These are phyloP conservation scores for Sciurus vulgaris DNA, from an alignment of 2,797 vertebrate species.

Conservation along the genomic window DNA sequence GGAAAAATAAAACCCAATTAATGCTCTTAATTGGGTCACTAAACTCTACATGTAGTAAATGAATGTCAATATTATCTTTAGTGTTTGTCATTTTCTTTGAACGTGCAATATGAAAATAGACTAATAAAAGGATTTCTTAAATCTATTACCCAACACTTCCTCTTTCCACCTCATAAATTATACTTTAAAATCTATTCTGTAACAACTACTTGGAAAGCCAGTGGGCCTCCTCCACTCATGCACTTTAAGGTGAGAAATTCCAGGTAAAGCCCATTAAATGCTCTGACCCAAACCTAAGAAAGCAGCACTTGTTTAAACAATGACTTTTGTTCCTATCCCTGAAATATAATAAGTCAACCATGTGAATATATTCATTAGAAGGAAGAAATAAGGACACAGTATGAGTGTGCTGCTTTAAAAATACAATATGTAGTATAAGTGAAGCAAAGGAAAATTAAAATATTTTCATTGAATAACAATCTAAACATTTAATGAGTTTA, in stretches of 20 bases:
- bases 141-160: conserved; percentile 6
- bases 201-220: conserved; percentile 50
- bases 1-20: background rate
- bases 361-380: background rate
- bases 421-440: conserved; percentile 29
- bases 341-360: conserved; percentile 50
- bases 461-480: conserved; percentile 59
- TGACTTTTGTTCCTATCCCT: conserved; percentile 33
- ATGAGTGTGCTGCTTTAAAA: background rate
- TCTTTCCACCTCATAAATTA: conserved; percentile 59
- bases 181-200: conserved; percentile 61
- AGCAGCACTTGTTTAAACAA: conserved; percentile 72
- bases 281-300: conserved; percentile 64
- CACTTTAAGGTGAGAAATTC: conserved; percentile 40
- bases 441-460: conserved; percentile 61
- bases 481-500: conserved; percentile 65
- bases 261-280: conserved; percentile 65
- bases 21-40: background rate
- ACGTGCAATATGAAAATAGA: conserved; percentile 27
- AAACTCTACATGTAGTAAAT: background rate
- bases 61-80: background rate
- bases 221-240: background rate
- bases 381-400: conserved; percentile 26
- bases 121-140: background rate
- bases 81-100: conserved; percentile 5